phyloP scores from a whole-genome alignment of 2,888 invertebrate genomes.

The Spisula solida region DNA sequence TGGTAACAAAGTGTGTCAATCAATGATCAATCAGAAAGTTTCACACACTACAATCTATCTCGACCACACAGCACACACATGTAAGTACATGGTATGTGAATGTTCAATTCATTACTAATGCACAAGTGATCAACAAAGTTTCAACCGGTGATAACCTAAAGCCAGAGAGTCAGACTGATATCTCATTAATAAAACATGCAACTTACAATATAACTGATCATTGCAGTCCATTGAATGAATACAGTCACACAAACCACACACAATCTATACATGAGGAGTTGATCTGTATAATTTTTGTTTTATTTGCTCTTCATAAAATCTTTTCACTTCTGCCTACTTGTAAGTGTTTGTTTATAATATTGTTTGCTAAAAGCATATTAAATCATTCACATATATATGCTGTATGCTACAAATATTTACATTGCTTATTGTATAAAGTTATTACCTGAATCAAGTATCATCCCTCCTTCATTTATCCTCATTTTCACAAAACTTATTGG shows the following conservation, averaged over 20 bases:
- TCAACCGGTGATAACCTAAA: conserved; percentile 25
- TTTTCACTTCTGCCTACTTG: too few relatives aligned
- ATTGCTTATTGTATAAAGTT: too few relatives aligned
- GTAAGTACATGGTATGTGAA: neutral
- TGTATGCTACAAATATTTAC: too few relatives aligned
- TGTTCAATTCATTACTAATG: conserved; percentile 27
- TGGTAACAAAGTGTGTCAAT: too few relatives aligned
- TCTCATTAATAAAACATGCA: conserved; percentile 44
- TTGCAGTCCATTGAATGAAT: neutral
- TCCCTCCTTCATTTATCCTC: neutral
- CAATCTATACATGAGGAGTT: neutral
- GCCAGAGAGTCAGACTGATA: conserved; percentile 35
- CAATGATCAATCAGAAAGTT: too few relatives aligned
- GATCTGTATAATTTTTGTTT: too few relatives aligned
- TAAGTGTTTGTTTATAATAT: too few relatives aligned
- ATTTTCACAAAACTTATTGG: too few relatives aligned
- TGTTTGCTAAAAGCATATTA: too few relatives aligned
- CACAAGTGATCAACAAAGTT: conserved; percentile 23
- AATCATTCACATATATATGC: too few relatives aligned
- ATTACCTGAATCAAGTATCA: conserved; percentile 10
- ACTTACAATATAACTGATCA: conserved; percentile 26
- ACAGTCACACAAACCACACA: conserved; percentile 1
- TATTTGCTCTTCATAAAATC: too few relatives aligned
- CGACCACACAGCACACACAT: neutral
- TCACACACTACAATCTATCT: neutral